Conservation (phyloP, 2,888 invertebrate genomes). For the Cantharis rufa region DNA sequence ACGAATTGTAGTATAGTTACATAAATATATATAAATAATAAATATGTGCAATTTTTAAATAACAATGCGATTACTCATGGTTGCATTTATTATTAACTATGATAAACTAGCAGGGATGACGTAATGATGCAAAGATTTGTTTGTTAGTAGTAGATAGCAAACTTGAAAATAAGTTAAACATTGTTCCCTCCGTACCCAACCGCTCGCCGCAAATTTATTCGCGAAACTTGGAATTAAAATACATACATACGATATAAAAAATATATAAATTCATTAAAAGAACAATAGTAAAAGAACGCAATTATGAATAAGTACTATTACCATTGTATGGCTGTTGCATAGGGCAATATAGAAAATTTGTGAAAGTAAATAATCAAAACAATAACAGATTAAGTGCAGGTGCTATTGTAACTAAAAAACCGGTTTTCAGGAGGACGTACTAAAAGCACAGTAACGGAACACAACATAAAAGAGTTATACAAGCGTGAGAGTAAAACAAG, state of each 20-base stretch:
- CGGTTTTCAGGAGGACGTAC: conserved; percentile 15
- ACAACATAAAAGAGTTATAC: conserved; percentile 20
- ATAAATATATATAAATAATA: not conserved
- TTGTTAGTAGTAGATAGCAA: not conserved
- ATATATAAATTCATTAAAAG: not conserved
- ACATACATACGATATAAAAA: not conserved
- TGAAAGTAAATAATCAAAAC: conserved; percentile 20
- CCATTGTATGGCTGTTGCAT: conserved; percentile 2
- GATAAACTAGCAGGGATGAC: not conserved
- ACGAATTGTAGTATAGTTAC: not conserved
- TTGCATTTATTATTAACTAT: not conserved
- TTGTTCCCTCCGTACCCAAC: not conserved
- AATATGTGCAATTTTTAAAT: not conserved
- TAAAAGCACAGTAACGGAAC: conserved; percentile 23
- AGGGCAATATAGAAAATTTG: conserved; percentile 6
- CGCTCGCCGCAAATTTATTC: not conserved
- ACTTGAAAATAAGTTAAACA: not conserved
- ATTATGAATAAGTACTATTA: not conserved
- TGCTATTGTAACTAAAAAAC: conserved; percentile 23
- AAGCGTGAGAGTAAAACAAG: conserved; percentile 10
- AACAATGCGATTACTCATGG: not conserved
- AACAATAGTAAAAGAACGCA: not conserved
- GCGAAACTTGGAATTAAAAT: not conserved
- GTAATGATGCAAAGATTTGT: not conserved
- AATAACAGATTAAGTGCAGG: conserved; percentile 23